A percentile compares a stretch with the other conserved stretches of the same genome.
phyloP scores from a whole-genome alignment of 2,888 invertebrate genomes.

The Caradrina kadenii region DNA sequence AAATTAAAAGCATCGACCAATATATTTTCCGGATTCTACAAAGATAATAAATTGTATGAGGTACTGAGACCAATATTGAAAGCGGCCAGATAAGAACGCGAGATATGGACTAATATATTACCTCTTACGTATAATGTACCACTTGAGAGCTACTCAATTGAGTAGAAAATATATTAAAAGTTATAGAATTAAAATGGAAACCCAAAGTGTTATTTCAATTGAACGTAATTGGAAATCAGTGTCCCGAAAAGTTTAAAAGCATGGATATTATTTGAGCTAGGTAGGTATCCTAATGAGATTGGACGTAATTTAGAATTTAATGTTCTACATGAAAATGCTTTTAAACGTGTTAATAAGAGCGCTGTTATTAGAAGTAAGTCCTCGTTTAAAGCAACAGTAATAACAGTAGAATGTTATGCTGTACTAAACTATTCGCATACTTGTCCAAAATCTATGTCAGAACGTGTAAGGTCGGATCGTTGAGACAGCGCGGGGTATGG shows the following conservation, averaged over 20 bases:
- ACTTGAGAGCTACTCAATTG: not conserved
- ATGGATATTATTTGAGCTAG: slow-evolving; percentile 18
- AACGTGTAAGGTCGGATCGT: slow-evolving; percentile 51
- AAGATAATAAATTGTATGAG: slow-evolving; percentile 31
- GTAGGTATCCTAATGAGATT: slow-evolving; percentile 25
- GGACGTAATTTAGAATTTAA: slow-evolving; percentile 5
- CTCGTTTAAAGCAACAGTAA: not conserved
- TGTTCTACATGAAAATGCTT: slow-evolving; percentile 35
- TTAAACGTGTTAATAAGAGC: not conserved
- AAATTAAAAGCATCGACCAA: slow-evolving; percentile 15
- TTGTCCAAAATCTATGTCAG: slow-evolving; percentile 35
- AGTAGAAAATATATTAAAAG: not conserved
- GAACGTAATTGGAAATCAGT: slow-evolving; percentile 19
- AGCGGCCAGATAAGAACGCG: slow-evolving; percentile 20
- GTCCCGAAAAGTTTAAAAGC: slow-evolving; percentile 14
- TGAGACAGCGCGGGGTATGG: slow-evolving; percentile 50
- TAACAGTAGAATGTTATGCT: slow-evolving; percentile 23
- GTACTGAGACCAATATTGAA: slow-evolving; percentile 31
- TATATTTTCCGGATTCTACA: slow-evolving; percentile 23
- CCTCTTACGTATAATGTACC: slow-evolving; percentile 12
- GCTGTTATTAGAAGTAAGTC: not conserved
- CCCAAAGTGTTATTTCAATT: slow-evolving; percentile 25
- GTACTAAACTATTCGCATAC: slow-evolving; percentile 24
- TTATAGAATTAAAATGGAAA: slow-evolving; percentile 5
- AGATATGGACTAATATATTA: slow-evolving; percentile 6